Conservation (phyloP, 1,140 invertebrate genomes). For the Drosophila rhopaloa region DNA sequence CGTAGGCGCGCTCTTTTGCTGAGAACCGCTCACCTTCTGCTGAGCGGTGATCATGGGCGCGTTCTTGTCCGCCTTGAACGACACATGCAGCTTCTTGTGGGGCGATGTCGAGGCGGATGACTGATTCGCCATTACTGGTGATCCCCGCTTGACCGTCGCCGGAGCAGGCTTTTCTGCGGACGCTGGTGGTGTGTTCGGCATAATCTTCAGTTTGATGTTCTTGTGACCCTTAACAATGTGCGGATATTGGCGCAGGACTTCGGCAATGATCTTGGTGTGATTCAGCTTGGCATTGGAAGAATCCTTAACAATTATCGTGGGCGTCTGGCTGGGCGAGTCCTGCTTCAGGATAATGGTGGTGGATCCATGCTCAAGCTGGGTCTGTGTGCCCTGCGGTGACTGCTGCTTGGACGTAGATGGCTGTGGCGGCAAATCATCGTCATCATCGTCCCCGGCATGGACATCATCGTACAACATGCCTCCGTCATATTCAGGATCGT, state of each 20-base stretch:
- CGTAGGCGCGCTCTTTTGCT: conserved; percentile 33
- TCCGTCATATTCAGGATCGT: conserved; percentile 85
- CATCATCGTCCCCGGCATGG: conserved; percentile 85
- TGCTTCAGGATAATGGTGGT: conserved; percentile 81
- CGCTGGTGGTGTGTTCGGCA: conserved; percentile 85
- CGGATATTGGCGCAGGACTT: conserved; percentile 94
- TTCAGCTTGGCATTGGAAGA: conserved; percentile 87
- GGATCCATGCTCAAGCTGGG: conserved; percentile 69
- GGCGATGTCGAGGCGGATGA: conserved; percentile 57
- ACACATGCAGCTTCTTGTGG: conserved; percentile 69
- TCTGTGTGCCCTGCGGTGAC: conserved; percentile 48
- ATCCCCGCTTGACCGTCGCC: conserved; percentile 36
- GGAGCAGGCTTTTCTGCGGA: conserved; percentile 24
- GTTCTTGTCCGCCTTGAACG: conserved; percentile 62
- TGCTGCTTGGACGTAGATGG: conserved; percentile 68
- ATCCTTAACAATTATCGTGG: conserved; percentile 84
- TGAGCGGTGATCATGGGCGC: conserved; percentile 62
- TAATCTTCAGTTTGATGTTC: conserved; percentile 94
- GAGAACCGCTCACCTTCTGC: conserved; percentile 45
- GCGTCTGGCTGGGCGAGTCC: conserved; percentile 72
- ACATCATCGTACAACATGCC: conserved; percentile 85
- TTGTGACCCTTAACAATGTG: conserved; percentile 94
- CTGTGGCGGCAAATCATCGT: conserved; percentile 71
- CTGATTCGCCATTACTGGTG: conserved; percentile 23
- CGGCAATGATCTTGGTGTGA: conserved; percentile 94